Percentiles rank a stretch among this genome's conserved stretches.
phyloP scores from a whole-genome alignment of 2,797 vertebrate species.

The Xenentodon cancila region DNA sequence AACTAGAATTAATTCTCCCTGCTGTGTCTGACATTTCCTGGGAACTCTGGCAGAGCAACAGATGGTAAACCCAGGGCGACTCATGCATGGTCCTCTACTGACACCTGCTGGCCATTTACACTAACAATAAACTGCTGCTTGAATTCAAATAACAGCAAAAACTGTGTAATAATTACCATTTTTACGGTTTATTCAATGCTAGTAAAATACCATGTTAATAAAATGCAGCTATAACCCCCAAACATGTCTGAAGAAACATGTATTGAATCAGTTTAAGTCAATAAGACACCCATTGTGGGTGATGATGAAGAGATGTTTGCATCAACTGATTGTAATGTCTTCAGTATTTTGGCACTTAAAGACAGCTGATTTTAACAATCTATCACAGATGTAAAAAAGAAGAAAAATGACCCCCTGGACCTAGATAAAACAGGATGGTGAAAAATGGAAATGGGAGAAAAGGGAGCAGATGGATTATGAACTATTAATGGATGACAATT shows the following conservation, averaged over 20 bases:
- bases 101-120: slow-evolving; percentile 66
- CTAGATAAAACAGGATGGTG: slow-evolving; percentile 59
- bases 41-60: slow-evolving; percentile 70
- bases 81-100: slow-evolving; percentile 70
- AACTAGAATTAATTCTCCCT: slow-evolving; percentile 65
- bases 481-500: slow-evolving; percentile 79
- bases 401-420: slow-evolving; percentile 57
- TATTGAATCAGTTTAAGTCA: slow-evolving; percentile 33
- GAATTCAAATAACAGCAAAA: not conserved
- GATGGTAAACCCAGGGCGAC: slow-evolving; percentile 74
- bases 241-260: slow-evolving; percentile 1
- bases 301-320: slow-evolving; percentile 54
- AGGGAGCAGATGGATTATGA: slow-evolving; percentile 79
- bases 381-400: slow-evolving; percentile 32
- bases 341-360: slow-evolving; percentile 64
- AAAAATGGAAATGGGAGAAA: slow-evolving; percentile 57
- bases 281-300: slow-evolving; percentile 31
- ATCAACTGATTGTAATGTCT: slow-evolving; percentile 54
- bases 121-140: accelerated
- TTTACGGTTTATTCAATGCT: too few species aligned
- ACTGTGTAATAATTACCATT: too few species aligned
- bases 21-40: slow-evolving; percentile 60
- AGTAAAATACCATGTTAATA: not conserved
- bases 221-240: not conserved
- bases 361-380: slow-evolving; percentile 59